Conservation (phyloP, 2,113 vertebrate genomes). For the Rhodinocichla rosea region DNA sequence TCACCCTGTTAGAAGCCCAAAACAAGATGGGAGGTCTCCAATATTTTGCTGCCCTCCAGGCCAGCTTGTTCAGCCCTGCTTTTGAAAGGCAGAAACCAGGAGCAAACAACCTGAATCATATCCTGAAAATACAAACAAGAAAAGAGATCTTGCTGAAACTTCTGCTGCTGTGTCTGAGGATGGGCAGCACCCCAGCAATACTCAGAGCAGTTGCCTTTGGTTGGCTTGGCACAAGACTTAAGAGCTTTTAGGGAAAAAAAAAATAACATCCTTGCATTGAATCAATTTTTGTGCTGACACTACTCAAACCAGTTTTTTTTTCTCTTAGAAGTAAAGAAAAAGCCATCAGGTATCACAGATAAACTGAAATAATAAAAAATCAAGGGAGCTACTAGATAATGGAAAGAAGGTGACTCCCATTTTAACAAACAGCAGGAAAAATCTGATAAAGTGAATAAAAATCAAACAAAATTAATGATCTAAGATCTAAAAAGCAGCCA, state of each 20-base stretch:
- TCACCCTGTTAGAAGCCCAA: neutral
- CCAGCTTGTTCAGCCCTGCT: neutral
- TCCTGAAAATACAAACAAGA: neutral
- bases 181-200: neutral
- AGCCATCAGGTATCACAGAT: neutral
- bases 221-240: neutral
- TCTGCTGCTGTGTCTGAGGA: neutral
- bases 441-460: neutral
- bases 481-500: neutral
- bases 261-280: neutral
- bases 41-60: neutral
- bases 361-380: neutral
- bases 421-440: neutral
- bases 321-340: neutral
- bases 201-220: neutral
- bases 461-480: neutral
- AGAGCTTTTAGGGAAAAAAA: neutral
- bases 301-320: neutral
- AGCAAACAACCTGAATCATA: neutral
- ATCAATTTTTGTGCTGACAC: neutral
- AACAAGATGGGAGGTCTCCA: neutral
- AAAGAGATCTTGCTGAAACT: neutral
- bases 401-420: neutral
- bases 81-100: neutral
- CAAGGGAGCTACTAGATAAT: neutral